Conservation (phyloP, 92 coral and sea anemone genomes). For the Anthopleura xanthogrammica region DNA sequence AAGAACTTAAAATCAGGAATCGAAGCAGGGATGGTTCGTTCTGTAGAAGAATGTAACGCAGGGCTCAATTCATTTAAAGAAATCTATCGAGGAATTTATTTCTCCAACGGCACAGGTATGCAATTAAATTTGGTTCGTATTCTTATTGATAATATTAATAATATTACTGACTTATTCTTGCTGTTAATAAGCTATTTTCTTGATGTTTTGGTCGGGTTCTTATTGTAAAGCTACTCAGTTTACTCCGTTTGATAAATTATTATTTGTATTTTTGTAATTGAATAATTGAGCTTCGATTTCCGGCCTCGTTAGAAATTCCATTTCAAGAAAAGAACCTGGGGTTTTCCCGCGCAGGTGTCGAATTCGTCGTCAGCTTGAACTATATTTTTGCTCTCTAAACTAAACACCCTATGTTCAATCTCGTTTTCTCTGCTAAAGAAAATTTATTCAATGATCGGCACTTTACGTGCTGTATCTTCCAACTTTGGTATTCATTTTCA, state of each 20-base stretch:
- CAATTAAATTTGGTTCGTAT: neutral
- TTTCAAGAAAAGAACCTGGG: neutral
- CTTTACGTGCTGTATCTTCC: neutral
- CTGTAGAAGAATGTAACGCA: slow-evolving; percentile 74
- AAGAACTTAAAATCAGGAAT: slow-evolving; percentile 78
- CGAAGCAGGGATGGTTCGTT: slow-evolving; percentile 86
- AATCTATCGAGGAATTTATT: slow-evolving; percentile 28
- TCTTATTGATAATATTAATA: neutral
- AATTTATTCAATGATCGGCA: neutral
- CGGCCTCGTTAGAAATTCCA: neutral
- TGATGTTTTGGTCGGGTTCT: neutral
- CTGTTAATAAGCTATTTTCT: neutral
- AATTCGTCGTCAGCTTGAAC: neutral
- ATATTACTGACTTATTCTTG: too few relatives aligned
- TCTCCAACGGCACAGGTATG: slow-evolving; percentile 32
- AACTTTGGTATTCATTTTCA: neutral
- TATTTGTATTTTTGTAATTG: neutral
- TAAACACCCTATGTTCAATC: neutral
- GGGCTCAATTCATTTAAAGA: slow-evolving; percentile 73
- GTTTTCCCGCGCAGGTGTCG: neutral
- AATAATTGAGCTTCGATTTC: neutral
- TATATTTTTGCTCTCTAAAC: neutral
- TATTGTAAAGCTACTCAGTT: neutral
- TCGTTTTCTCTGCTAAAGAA: neutral
- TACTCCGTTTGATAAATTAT: neutral